Base-by-base conservation (phyloP, 2,113 vertebrate genomes). In the Neopipo cinnamomea region DNA sequence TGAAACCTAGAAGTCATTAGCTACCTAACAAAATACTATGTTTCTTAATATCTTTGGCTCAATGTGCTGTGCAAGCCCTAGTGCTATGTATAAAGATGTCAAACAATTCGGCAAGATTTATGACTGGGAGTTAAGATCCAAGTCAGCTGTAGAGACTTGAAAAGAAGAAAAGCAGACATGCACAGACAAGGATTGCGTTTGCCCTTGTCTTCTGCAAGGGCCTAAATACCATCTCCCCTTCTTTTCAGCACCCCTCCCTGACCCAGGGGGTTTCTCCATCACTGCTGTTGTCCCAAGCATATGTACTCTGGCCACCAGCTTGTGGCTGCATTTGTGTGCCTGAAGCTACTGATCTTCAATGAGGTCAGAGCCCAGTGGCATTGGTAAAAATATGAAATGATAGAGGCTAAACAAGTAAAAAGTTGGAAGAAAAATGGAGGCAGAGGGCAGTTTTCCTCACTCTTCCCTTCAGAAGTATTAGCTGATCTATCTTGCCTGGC, bases 1-100 rank as follows among this genome's bases (percentile, higher is more conserved):
- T 52, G 59, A 90, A 90, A 86, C 23, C 65, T 80, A 2, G 19
- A 95, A 85, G 81, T 85, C 78, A 76, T 89, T 82, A 78, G 53
- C 71, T 80, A 42, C 67, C 47, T 66, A 85, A 86, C 46, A 70
- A 81, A 88, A 92, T 88, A 79, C 67, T 70, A 1, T 25, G 47
- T 76, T 94, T 94, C 91, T 88, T 91, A 85, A 63, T 93, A 47
- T 85, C 90, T 96, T 93, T 91, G 82, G 92, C 85, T 81, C 31
- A 33, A 28, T 0, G 0, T 49, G 75, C 82, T 91, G 55, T 47
- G 56, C 59, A 80, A 89, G 59, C 35, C 24, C 62, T 35, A 61
- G 58, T 50, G 16, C 46, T 67, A 30, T 66, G 55, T 88, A 73
- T 90, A 70, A 77, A 93, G 93, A 86, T 50, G 82, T 91, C 85